A percentile compares a stretch with the other conserved stretches of the same genome.
Conservation (phyloP, 2,797 vertebrate genomes). For the Diplodus sargus region DNA sequence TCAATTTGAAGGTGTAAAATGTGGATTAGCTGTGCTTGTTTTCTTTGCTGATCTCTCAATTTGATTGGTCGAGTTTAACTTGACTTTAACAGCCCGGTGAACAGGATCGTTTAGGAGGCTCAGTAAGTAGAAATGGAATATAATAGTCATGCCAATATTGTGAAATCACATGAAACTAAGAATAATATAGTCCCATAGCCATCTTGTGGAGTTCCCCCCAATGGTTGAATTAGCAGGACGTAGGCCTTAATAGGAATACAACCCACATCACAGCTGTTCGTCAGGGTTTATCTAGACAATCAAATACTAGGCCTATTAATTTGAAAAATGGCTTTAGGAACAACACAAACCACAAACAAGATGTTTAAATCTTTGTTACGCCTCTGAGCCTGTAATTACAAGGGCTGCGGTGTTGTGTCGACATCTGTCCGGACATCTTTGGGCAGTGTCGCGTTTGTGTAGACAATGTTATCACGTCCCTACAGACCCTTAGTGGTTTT, state of each 20-base stretch:
- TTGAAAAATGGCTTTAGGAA: slow-evolving; percentile 26
- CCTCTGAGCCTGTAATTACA: slow-evolving; percentile 10
- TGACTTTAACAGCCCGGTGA: too few species aligned
- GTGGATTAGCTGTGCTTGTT: slow-evolving; percentile 38
- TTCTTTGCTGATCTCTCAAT: slow-evolving; percentile 18
- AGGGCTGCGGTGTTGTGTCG: slow-evolving; percentile 2
- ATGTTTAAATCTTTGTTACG: slow-evolving; percentile 8
- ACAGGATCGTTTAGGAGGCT: too few species aligned
- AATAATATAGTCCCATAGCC: not conserved
- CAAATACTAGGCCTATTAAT: slow-evolving; percentile 33
- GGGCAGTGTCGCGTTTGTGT: slow-evolving; percentile 7
- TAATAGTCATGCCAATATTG: too few species aligned
- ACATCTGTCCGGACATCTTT: not conserved
- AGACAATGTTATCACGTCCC: slow-evolving; percentile 1
- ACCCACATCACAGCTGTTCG: slow-evolving; percentile 31
- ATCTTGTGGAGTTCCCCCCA: not conserved
- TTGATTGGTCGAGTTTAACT: not conserved
- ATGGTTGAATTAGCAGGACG: slow-evolving; percentile 33
- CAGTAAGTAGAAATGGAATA: too few species aligned
- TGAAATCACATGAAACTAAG: too few species aligned
- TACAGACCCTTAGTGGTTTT: not conserved
- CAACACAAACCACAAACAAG: slow-evolving; percentile 38
- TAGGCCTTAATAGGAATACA: not conserved
- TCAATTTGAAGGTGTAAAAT: not conserved
- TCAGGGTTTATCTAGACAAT: slow-evolving; percentile 32